Evolutionary conservation across 2,113 vertebrate genomes (phyloP), one percentile per base, ranked within the genome.

Genomic region (Etheostoma spectabile): DNA sequence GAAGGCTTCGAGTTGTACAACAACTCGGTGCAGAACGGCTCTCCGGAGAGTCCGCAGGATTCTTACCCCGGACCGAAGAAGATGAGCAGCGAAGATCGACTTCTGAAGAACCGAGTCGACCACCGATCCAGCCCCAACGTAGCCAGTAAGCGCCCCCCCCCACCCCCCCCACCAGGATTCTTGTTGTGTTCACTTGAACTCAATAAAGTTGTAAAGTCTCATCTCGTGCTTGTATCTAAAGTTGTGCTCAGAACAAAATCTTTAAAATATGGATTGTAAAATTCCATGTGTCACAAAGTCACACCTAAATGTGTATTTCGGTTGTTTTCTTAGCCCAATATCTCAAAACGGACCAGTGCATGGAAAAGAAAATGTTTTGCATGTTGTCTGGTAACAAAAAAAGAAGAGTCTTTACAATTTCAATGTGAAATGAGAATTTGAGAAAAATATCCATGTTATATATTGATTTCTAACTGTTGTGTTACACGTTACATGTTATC

Each of bases 101-200:
- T 99, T 42, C 95, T 96, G 85, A 99, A 99, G 93, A 98, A 99
- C 90, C 93, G 98, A 48, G 96, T 95, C 0, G 97, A 99, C 87
- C 98, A 99, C 91, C 97, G 98, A 22, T 99, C 98, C 88, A 99
- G 98, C 91, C 98, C 98, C 87, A 99, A 99, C 61, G 98, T 99
- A 60, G 98, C 98, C 92, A 99, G 98, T 99, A 94, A 96, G 98
- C 49, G 46, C 33, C 8, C 49, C 49, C 33, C 8, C 3, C 4
- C 3, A 27, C 27, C 8, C 33, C 33, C 10, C 18, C 51, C 3
- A 16, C 8, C 2, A 15, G 2, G 18, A 27, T 3, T 2, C 33
- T 24, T 35, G 7, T 24, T 18, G 35, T 8, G 8, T 14, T 22
- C 33, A 18, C 13, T 10, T 48, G 24, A 49, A 67, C 11, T 12